These are phyloP conservation scores for Siniperca undulata DNA, from an alignment of 2,797 vertebrate species.

Conservation along the genomic window DNA sequence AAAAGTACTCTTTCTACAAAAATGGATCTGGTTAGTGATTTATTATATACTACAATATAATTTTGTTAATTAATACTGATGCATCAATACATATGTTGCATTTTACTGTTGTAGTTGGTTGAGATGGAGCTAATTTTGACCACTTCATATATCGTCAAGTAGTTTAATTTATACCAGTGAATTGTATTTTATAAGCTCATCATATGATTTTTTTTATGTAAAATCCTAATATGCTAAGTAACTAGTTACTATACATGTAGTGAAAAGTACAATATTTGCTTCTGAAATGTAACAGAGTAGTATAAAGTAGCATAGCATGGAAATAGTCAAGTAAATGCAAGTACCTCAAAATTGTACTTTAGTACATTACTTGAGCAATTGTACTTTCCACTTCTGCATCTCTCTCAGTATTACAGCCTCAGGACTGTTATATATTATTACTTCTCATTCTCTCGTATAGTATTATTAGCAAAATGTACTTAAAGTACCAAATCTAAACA, in stretches of 20 bases:
- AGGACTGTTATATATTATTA: too few species aligned
- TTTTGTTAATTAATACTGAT: slow-evolving; percentile 2
- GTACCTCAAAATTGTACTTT: not conserved
- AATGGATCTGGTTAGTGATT: not conserved
- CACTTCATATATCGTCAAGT: not conserved
- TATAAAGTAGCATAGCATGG: not conserved
- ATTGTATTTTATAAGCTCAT: not conserved
- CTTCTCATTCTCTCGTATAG: not conserved
- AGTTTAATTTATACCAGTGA: not conserved
- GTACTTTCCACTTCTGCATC: not conserved
- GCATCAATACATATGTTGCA: not conserved
- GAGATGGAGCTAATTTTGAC: not conserved
- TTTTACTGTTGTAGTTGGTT: not conserved
- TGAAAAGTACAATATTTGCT: not conserved
- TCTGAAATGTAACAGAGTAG: not conserved
- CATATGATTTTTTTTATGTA: not conserved
- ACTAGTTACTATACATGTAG: not conserved
- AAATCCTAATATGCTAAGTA: not conserved
- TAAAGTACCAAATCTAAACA: too few species aligned
- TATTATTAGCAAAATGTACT: too few species aligned
- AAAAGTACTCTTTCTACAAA: not conserved
- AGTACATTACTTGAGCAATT: not conserved
- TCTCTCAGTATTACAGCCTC: not conserved
- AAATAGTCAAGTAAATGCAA: not conserved
- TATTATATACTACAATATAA: not conserved